Evolutionary conservation across 2,888 invertebrate genomes (phyloP), one percentile per base, ranked within the genome.

Genomic region (Eulithis testata): DNA sequence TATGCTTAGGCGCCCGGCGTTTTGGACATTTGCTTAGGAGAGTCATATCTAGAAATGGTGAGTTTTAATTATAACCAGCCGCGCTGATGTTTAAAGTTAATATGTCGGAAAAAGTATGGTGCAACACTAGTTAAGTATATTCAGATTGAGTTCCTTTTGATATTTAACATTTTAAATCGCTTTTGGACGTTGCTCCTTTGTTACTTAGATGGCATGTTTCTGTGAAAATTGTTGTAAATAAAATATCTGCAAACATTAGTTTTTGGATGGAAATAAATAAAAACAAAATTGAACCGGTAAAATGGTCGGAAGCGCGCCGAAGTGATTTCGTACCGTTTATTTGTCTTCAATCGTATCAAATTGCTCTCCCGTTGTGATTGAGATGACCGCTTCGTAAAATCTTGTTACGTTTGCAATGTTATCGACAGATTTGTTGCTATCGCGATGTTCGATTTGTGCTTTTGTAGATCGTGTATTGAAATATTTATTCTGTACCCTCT

Each of bases 21-120:
- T 83, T 93, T 69, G 91, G 93, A 3, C 91, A 93, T 68, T 68
- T 93, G 80, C 81, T 93, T 59, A 80, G 92, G 64, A 81, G 93
- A 69, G 93, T 93, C 65, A 88, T 93, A 73, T 93, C 93, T 76
- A 86, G 91, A 85, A 92, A 91, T 76, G 93, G 93, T 93, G 77
- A 91, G 93, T 78, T 66, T 31, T 54, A 50, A 52, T 57, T 37
- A 9, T 53, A 53, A 43, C n/a, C 6, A 44, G 12, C 11, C 11
- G 21, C 8, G 27, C 1, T 47, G 47, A 47, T 21, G 3, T 49
- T 3, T 9, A 49, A 14, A 49, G 11, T 47, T 12, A 21, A 9
- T 4, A 49, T 21, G 3, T n/a, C 21, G 9, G 2, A 4, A 11
- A 14, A 52, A 52, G 4, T 37, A 36, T 53, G 37, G 47, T 40